Base-by-base conservation (phyloP, 1,140 invertebrate genomes). In the Pachypeltis micranthus region DNA sequence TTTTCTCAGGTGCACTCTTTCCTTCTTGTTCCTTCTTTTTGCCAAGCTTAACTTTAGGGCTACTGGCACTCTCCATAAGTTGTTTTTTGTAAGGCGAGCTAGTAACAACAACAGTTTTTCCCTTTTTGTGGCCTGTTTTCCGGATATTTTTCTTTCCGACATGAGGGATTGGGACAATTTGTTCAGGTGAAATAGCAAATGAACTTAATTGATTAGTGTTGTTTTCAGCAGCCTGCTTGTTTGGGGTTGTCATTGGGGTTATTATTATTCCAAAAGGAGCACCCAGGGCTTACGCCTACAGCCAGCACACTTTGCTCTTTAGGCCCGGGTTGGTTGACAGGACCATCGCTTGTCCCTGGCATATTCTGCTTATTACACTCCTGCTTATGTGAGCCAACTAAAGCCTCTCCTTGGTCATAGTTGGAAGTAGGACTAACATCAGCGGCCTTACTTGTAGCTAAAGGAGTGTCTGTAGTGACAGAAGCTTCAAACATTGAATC, bases 401-500 rank as follows among this genome's bases (percentile, higher is more conserved):
- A 39, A 39, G 16, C 31, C 31, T 39, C 16, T 10, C 16, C 31
- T 16, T 39, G 31, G 31, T 39, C 31, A 39, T 39, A 10, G 16
- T 39, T 39, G 31, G 16, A 7, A 10, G 16, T 16, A 39, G 16
- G 7, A 16, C 16, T 39, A 10, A 39, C 31, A 39, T 39, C n/a
- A n/a, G n/a, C n/a, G n/a, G n/a, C 31, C 31, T 39, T 16, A 39
- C 7, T 39, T 39, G 31, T 39, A 10, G 47, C 7, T 7, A n/a
- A 21, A 10, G 47, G 44, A 2, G 19, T 27, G 47, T 63, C 54
- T 7, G 62, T 63, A 29, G 62, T 63, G 2, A 7, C 25, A 21
- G 55, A 2, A 2, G 62, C 26, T 12, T 21, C 12, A 27, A 25
- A 63, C 2, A 58, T 34, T 29, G 44, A 59, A 59, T 71, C 67